Evolutionary conservation across 2,888 invertebrate species (phyloP).

Genomic region (Sinhomidia bicolor): DNA sequence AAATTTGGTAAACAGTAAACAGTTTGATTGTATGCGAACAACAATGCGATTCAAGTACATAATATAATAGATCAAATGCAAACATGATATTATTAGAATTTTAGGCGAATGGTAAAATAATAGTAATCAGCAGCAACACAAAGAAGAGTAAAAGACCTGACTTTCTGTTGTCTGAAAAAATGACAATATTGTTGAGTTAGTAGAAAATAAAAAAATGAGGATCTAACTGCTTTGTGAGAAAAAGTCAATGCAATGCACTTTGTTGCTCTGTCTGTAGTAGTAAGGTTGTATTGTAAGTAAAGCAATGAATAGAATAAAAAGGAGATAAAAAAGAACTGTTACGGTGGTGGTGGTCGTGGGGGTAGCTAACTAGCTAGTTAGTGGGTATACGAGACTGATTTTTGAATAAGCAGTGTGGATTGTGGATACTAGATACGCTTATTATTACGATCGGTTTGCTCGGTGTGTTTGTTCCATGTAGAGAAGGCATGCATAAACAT

Average conservation of each 20-base stretch:
- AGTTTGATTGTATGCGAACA: no score
- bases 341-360: neutral
- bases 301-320: neutral
- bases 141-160: no score
- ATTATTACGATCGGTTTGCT: neutral
- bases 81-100: no score
- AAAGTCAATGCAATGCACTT: conserved; percentile 3
- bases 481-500: neutral
- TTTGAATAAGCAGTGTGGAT: neutral
- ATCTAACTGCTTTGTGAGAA: neutral
- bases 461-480: neutral
- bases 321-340: neutral
- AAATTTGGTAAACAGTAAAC: no score
- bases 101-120: no score
- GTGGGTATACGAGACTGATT: neutral
- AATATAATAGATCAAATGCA: neutral
- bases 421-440: neutral
- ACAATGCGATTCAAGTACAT: neutral
- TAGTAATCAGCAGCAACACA: no score
- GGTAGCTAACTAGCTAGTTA: no score
- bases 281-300: neutral
- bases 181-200: no score
- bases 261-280: neutral
- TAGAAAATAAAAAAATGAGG: neutral
- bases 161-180: no score